phyloP scores from a whole-genome alignment of 2,888 invertebrate genomes.

The Caenorhabditis afra region DNA sequence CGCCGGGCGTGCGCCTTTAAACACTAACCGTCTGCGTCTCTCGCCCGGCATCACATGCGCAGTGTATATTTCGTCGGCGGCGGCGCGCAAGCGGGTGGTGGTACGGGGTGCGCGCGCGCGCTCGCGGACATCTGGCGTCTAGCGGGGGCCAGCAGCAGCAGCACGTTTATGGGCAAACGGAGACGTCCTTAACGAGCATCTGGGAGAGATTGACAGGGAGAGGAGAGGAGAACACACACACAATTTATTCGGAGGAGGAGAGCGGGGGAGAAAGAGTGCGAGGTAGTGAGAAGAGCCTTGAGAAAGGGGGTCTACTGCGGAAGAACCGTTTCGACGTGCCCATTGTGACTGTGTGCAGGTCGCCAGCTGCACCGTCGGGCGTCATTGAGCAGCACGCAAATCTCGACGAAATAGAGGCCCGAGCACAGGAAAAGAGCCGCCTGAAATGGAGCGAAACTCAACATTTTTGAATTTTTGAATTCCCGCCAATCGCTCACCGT shows the following conservation, averaged over 20 bases:
- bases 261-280: not conserved
- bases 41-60: not conserved
- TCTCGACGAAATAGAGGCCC: conserved; percentile 60
- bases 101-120: conserved; percentile 6
- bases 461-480: no score
- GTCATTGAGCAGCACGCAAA: conserved; percentile 60
- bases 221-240: not conserved
- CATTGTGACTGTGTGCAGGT: conserved; percentile 31
- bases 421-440: conserved; percentile 62
- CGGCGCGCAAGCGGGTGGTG: conserved; percentile 8
- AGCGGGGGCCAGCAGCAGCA: not conserved
- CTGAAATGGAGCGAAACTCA: conserved; percentile 54
- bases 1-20: conserved; percentile 36
- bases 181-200: conserved; percentile 1
- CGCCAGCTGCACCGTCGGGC: conserved; percentile 64
- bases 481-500: conserved; percentile 56
- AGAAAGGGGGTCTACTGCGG: conserved; percentile 25
- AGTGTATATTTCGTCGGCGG: conserved; percentile 20
- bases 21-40: conserved; percentile 36
- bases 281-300: not conserved
- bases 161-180: conserved; percentile 17
- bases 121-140: conserved; percentile 11
- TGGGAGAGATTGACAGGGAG: not conserved
- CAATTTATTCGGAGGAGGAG: conserved; percentile 3
- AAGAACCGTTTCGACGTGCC: conserved; percentile 16